Evolutionary conservation across 2,113 vertebrate genomes (phyloP), one percentile per base, ranked within the genome.

Genomic region (Seriola rivoliana): DNA sequence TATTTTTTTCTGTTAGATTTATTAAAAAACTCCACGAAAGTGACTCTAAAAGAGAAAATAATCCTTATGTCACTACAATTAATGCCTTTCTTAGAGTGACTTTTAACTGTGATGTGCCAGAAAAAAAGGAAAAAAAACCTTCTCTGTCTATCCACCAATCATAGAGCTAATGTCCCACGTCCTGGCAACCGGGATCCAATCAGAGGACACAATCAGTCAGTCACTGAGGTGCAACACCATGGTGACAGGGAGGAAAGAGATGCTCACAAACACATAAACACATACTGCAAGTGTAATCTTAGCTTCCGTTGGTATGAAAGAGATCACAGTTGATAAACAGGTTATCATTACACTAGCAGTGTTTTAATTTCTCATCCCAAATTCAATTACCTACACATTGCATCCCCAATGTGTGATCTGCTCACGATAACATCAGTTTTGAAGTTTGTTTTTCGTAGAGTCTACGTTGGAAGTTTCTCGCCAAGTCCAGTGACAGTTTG

Each of bases 201-300:
- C 89, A 90, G 83, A 89, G 70, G 12, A 13, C 82, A 79, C 74
- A 32, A 93, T 94, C 90, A 85, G 80, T 94, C 92, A 92, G 82
- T 71, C 80, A 72, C 68, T 84, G 88, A 90, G 82, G 85, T 92
- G 87, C 66, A 66, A 85, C 86, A 44, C 73, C 55, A 23, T 59
- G 71, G 55, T 90, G 93, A 88, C 92, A 90, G 84, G 88, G 80
- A 66, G 75, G 58, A 91, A 87, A 84, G 67, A 78, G 78, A 89
- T 81, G 71, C 62, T 60, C 68, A 38, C 64, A 62, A 48, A 75
- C 63, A 55, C 60, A 59, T 77, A 77, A 36, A 65, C 66, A 80
- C 78, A 17, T 55, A 46, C 57, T 40, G 16, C 44, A 8, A 71
- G 34, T 42, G 29, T 57, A 84, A 78, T 70, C 54, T 38, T 32